These are phyloP conservation scores for Nanorana parkeri DNA, from an alignment of 2,113 vertebrate species.

Conservation along the genomic window DNA sequence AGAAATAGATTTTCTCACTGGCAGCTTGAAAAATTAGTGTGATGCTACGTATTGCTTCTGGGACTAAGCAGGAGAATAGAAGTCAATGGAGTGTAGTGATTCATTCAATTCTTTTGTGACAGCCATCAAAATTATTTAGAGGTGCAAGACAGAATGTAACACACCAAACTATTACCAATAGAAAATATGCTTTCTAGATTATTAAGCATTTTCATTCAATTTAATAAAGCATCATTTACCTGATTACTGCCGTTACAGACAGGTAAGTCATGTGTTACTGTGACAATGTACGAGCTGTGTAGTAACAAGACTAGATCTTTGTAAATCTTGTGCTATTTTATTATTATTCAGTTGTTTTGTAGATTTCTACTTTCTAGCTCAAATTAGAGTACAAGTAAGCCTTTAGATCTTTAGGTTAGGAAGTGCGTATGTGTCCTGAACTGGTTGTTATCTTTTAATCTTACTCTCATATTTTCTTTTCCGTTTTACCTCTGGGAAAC, in stretches of 20 bases:
- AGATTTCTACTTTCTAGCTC: not conserved
- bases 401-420: not conserved
- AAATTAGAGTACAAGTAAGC: not conserved
- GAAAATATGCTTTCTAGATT: not conserved
- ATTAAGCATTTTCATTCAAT: not conserved
- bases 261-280: not conserved
- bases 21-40: constrained; percentile 25
- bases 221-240: too few species aligned
- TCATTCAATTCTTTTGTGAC: constrained; percentile 44
- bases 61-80: constrained; percentile 33
- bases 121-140: constrained; percentile 51
- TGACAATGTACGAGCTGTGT: not conserved
- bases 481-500: not conserved
- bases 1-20: constrained; percentile 23
- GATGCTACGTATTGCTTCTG: constrained; percentile 27
- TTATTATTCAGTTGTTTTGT: too few species aligned
- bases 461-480: not conserved
- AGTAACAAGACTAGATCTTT: not conserved
- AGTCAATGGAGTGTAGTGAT: constrained; percentile 42
- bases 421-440: not conserved
- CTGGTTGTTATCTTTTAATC: not conserved
- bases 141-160: constrained; percentile 3
- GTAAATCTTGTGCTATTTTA: too few species aligned
- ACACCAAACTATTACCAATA: not conserved
- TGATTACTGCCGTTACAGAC: not conserved